A percentile compares a stretch with the other conserved stretches of the same genome.
Conservation (phyloP, 2,888 invertebrate genomes). For the Leptothorax acervorum region DNA sequence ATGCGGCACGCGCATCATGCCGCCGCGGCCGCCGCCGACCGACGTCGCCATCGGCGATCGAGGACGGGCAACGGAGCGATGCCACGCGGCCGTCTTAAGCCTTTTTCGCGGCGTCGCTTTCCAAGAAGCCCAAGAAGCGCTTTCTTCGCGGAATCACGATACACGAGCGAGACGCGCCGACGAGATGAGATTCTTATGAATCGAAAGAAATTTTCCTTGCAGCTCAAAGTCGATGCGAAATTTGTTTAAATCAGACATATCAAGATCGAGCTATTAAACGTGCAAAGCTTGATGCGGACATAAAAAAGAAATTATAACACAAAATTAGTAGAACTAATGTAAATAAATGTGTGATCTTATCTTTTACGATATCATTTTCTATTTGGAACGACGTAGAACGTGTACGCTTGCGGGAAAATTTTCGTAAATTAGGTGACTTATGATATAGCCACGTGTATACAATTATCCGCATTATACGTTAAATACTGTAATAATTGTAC, state of each 20-base stretch:
- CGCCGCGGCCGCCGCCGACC: neutral
- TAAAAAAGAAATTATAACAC: neutral
- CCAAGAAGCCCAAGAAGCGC: neutral
- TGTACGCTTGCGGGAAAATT: neutral
- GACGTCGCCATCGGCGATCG: no score
- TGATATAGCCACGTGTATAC: neutral
- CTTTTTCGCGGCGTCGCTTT: neutral
- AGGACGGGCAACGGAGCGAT: neutral
- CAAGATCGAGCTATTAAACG: neutral
- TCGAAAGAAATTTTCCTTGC: neutral
- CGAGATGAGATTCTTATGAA: neutral
- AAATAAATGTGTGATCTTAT: neutral
- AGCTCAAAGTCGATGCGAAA: neutral
- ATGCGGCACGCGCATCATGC: conserved; percentile 28
- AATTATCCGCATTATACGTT: neutral
- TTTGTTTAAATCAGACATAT: neutral
- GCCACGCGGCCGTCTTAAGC: neutral
- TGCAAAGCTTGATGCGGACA: neutral
- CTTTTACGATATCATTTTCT: neutral
- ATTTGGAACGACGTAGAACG: neutral
- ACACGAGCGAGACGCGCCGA: no score
- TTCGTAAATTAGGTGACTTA: neutral
- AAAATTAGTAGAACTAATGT: neutral
- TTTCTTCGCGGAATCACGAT: no score
- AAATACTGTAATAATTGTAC: neutral